A percentile compares a stretch with the other conserved stretches of the same genome.
phyloP scores from a whole-genome alignment of 2,113 vertebrate genomes.

The Lonchura striata region DNA sequence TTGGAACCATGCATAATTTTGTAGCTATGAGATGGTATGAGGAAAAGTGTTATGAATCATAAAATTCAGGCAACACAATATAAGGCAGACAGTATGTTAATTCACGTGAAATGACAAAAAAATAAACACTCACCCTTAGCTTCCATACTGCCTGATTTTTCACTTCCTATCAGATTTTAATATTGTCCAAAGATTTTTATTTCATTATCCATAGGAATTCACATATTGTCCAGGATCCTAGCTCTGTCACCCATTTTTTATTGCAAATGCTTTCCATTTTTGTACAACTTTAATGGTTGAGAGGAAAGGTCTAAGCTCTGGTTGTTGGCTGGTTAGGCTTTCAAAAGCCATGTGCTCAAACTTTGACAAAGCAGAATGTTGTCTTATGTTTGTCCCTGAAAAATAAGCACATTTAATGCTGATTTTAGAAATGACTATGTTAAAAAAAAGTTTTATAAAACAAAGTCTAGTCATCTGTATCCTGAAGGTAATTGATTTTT shows the following conservation, averaged over 20 bases:
- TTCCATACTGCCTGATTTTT: not conserved
- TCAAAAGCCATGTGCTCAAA: not conserved
- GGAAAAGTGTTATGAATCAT: not conserved
- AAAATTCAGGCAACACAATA: not conserved
- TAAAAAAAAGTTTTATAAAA: not conserved
- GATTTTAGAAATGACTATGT: not conserved
- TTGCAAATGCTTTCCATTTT: not conserved
- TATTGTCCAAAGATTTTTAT: not conserved
- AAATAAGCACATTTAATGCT: not conserved
- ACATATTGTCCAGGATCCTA: not conserved
- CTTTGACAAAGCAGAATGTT: not conserved
- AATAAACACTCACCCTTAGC: not conserved
- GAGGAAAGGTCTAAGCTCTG: not conserved
- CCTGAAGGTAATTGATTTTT: slow-evolving; percentile 15
- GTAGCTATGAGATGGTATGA: not conserved
- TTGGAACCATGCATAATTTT: not conserved
- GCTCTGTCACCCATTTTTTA: not conserved
- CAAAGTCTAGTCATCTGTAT: not conserved
- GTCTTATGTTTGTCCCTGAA: not conserved
- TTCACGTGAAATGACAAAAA: not conserved
- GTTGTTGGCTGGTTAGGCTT: not conserved
- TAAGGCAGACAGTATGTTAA: not conserved
- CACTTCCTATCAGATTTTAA: not conserved
- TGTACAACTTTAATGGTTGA: not conserved
- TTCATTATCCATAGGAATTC: not conserved